Base-by-base conservation (phyloP, 2,113 vertebrate genomes). In the Clarias gariepinus region DNA sequence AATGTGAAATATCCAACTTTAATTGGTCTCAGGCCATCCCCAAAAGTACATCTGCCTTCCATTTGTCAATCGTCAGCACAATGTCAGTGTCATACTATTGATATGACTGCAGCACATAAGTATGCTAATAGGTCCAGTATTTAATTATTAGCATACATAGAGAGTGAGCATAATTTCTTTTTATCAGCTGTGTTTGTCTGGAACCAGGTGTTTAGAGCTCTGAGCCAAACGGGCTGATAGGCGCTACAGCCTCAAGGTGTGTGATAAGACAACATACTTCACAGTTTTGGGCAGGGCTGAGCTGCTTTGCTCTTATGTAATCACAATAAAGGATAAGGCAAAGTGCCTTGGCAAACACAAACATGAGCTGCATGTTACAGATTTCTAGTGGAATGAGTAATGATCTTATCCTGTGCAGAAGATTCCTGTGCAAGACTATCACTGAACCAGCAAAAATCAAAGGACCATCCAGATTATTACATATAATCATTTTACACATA, bases 301-400 rank as follows among this genome's bases (percentile, higher is more conserved):
- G 60, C 53, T 64, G 28, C 77, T 85, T 76, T 79, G 74, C 76
- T 80, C 12, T 85, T 79, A 68, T 68, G 52, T 76, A 76, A 84
- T 47, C 36, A 28, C 25, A 76, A 74, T 76, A 63, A 25, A 78
- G 41, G 52, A 76, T 63, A 33, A 53, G 73, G 58, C 36, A 64
- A 63, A 77, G 58, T 64, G 11, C 15, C 47, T 4, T 66, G 18
- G 11, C 3, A 0, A 85, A 55, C n/a, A 74, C 47, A 64, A 78
- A 63, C n/a, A 85, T 15, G 18, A 80, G 60, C 55, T 80, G 36
- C 7, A 36, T 23, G 55, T 30, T 18, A 36, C 18, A 36, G 5
- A 23, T 30, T 80, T 80, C 16, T 60, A 12, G 28, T 33, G 36
- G 30, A 19, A 60, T 11, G 9, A 80, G 28, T 33, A 80, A 36